Conservation (phyloP, 2,888 invertebrate species). For the Drosophila koepferae region DNA sequence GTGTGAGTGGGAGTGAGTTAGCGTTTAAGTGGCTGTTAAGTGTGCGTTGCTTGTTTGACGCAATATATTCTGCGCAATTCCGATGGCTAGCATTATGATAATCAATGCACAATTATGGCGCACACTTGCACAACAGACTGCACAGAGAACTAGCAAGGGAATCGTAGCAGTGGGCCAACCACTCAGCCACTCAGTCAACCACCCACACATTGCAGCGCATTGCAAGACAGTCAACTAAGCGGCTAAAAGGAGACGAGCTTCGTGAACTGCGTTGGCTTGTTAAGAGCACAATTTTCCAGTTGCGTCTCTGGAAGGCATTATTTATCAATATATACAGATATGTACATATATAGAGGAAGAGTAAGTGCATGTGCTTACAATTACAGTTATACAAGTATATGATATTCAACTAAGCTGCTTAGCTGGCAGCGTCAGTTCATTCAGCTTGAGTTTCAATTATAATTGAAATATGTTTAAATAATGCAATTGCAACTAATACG, state of each 20-base stretch:
- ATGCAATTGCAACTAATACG: slow-evolving; percentile 32
- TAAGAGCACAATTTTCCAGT: slow-evolving; percentile 5
- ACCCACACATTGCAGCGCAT: not conserved
- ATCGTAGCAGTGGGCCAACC: not conserved
- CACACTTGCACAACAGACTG: slow-evolving; percentile 26
- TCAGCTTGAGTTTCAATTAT: slow-evolving; percentile 45
- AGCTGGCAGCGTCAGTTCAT: not conserved
- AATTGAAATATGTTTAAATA: slow-evolving; percentile 66
- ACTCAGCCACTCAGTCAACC: not conserved
- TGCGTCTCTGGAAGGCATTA: slow-evolving; percentile 1
- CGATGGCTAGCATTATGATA: slow-evolving; percentile 62
- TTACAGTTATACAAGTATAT: not conserved
- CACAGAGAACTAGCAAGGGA: slow-evolving; percentile 20
- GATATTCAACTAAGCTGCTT: slow-evolving; percentile 4
- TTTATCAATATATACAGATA: not conserved
- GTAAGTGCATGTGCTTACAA: not conserved
- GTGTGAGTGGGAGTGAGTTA: slow-evolving; percentile 16
- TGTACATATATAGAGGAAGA: not conserved
- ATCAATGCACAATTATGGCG: slow-evolving; percentile 75
- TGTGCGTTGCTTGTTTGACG: slow-evolving; percentile 22
- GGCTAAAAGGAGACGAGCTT: not conserved
- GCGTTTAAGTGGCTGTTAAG: slow-evolving; percentile 36
- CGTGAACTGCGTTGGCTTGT: slow-evolving; percentile 2
- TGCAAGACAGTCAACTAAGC: not conserved
- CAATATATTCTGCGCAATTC: slow-evolving; percentile 57